Percentiles rank a stretch among this genome's conserved stretches.
These are phyloP conservation scores for Druon quercuslanigerum DNA, from an alignment of 1,140 invertebrate species.

Conservation along the genomic window DNA sequence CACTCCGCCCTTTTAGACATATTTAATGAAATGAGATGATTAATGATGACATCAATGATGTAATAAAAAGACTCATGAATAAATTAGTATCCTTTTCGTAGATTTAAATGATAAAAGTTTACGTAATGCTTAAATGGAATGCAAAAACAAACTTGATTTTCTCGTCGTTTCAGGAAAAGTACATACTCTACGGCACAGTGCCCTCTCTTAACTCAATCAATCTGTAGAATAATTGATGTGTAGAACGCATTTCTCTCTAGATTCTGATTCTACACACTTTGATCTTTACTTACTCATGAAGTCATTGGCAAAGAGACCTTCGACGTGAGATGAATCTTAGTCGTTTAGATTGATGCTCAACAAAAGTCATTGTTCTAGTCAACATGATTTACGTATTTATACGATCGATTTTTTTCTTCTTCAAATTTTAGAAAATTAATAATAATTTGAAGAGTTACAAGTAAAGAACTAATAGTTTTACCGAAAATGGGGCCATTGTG, in stretches of 20 bases:
- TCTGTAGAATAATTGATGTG: constrained; percentile 19
- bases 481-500: no score
- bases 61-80: no score
- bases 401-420: not conserved
- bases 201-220: constrained; percentile 11
- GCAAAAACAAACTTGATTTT: not conserved
- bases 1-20: no score
- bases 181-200: not conserved
- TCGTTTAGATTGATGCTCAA: constrained; percentile 18
- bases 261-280: not conserved
- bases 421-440: no score
- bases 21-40: no score
- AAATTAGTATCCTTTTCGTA: not conserved
- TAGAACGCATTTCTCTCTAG: not conserved
- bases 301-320: constrained; percentile 30
- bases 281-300: constrained; percentile 9
- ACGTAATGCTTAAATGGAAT: constrained; percentile 1
- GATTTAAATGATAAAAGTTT: not conserved
- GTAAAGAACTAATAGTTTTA: no score
- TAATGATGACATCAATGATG: no score
- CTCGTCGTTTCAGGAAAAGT: not conserved
- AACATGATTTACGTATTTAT: not conserved
- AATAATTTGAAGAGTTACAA: no score
- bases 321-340: constrained; percentile 29
- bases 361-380: constrained; percentile 21